Evolutionary conservation across 1,140 invertebrate species (phyloP).

Genomic region (Stegodyphus dumicola): DNA sequence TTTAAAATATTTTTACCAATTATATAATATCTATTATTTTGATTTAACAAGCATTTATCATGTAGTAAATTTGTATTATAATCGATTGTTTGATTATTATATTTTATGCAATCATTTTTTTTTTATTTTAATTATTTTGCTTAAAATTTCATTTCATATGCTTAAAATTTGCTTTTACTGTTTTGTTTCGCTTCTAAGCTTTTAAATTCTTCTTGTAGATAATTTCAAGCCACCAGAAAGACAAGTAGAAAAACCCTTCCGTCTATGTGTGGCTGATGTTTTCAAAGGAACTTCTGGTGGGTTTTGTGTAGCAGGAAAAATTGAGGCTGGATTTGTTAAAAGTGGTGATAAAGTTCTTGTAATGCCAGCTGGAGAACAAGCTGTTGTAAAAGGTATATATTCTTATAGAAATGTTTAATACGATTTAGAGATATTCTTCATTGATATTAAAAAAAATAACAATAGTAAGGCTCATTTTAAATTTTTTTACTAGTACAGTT

Average conservation of each 20-base stretch:
- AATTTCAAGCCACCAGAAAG: slow-evolving; percentile 82
- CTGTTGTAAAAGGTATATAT: slow-evolving; percentile 77
- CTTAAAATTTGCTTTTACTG: slow-evolving; percentile 2
- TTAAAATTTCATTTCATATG: neutral
- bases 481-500: too few relatives aligned
- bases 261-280: slow-evolving; percentile 93
- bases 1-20: too few relatives aligned
- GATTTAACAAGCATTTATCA: too few relatives aligned
- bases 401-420: too few relatives aligned
- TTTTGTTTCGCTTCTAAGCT: neutral
- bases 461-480: too few relatives aligned
- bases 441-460: too few relatives aligned
- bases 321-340: slow-evolving; percentile 90
- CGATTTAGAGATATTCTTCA: too few relatives aligned
- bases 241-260: slow-evolving; percentile 87
- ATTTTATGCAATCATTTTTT: neutral
- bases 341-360: slow-evolving; percentile 88
- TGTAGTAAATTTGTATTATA: neutral
- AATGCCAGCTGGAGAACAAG: slow-evolving; percentile 85
- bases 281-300: slow-evolving; percentile 89
- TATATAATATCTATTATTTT: too few relatives aligned
- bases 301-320: slow-evolving; percentile 87
- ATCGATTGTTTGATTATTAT: neutral
- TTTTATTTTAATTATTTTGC: neutral
- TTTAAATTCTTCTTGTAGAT: slow-evolving; percentile 70